phyloP scores from a whole-genome alignment of 2,888 invertebrate species.

The Chrysolina americana region DNA sequence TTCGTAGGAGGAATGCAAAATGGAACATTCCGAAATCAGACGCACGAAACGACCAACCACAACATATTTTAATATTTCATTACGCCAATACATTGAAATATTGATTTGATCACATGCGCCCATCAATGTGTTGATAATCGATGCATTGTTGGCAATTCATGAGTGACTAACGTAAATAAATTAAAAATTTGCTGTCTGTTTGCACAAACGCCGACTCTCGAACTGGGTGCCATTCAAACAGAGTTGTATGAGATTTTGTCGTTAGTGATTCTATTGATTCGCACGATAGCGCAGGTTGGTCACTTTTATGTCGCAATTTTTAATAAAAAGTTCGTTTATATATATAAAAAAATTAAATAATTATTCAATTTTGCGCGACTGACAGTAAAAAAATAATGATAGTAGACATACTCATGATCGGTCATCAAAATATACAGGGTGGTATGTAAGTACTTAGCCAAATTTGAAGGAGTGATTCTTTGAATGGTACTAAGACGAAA shows the following conservation, averaged over 20 bases:
- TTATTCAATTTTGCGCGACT: too few relatives aligned
- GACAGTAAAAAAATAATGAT: too few relatives aligned
- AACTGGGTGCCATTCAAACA: not conserved
- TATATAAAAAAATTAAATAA: too few relatives aligned
- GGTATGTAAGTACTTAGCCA: too few relatives aligned
- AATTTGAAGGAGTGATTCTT: too few relatives aligned
- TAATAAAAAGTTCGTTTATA: too few relatives aligned
- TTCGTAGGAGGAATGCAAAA: not conserved
- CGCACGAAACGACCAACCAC: conserved; percentile 7
- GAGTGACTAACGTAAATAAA: conserved; percentile 23
- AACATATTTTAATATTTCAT: conserved; percentile 19
- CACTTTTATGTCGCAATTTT: too few relatives aligned
- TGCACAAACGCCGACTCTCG: conserved; percentile 7
- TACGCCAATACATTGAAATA: conserved; percentile 4
- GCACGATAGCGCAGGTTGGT: not conserved
- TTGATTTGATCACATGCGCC: conserved; percentile 16
- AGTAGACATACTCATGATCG: too few relatives aligned
- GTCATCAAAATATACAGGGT: too few relatives aligned
- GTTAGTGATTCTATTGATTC: not conserved
- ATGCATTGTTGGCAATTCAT: conserved; percentile 20
- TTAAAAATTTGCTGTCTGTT: conserved; percentile 19
- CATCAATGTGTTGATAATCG: conserved; percentile 24
- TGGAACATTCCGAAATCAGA: conserved; percentile 12
- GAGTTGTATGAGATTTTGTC: not conserved
- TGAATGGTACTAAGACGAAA: too few relatives aligned